Evolutionary conservation across 92 coral and sea anemone genomes (phyloP).

Genomic region (Palythoa caribaeorum): DNA sequence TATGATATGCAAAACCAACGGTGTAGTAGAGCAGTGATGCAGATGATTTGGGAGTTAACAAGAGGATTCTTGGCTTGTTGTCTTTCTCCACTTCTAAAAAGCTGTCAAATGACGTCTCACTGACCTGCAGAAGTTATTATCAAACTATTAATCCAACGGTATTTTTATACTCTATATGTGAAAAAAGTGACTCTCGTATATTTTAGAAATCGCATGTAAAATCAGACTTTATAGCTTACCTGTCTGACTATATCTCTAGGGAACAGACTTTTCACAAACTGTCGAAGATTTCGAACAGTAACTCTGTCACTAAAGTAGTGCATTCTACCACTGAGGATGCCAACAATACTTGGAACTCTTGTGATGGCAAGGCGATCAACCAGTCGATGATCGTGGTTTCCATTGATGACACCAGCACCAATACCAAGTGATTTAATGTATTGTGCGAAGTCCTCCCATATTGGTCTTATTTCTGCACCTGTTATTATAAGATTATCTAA

Average conservation of each 20-base stretch:
- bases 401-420: constrained; percentile 80
- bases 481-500: neutral
- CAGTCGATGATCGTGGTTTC: constrained; percentile 79
- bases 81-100: constrained; percentile 70
- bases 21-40: constrained; percentile 83
- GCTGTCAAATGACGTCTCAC: constrained; percentile 45
- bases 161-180: too few species aligned
- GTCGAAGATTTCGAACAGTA: constrained; percentile 66
- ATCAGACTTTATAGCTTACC: constrained; percentile 49
- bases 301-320: constrained; percentile 67
- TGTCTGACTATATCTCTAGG: constrained; percentile 70
- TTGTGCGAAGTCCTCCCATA: constrained; percentile 78
- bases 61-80: constrained; percentile 89
- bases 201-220: too few species aligned
- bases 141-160: neutral
- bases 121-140: constrained; percentile 43
- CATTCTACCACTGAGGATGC: constrained; percentile 81
- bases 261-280: constrained; percentile 78
- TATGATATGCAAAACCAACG: constrained; percentile 81
- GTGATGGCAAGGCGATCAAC: constrained; percentile 72
- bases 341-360: constrained; percentile 87
- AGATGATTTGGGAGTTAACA: constrained; percentile 80
- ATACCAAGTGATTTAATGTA: constrained; percentile 82
- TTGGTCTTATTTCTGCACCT: constrained; percentile 85
- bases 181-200: too few species aligned